phyloP scores from a whole-genome alignment of 2,113 vertebrate species.

The Furnarius figulus region DNA sequence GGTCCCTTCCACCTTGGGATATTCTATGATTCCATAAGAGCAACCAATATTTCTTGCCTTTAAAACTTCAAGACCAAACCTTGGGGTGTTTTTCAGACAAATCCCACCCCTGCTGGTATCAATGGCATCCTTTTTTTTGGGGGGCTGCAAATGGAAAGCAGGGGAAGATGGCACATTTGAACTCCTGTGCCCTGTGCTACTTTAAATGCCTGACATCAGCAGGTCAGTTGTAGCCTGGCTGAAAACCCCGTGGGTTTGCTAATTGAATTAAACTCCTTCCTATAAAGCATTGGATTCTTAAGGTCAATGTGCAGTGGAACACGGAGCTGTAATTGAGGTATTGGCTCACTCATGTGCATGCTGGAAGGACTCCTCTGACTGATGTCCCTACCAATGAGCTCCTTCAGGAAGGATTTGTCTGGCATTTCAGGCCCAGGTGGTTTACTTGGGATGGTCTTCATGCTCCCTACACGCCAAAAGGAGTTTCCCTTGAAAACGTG shows the following conservation, averaged over 20 bases:
- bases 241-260: background rate
- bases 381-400: background rate
- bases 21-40: background rate
- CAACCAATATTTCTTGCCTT: background rate
- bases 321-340: background rate
- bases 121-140: rapidly evolving
- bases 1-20: background rate
- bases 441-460: background rate
- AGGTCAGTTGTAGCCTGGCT: background rate
- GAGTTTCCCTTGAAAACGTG: background rate
- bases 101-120: background rate
- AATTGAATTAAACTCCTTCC: conserved; percentile 53
- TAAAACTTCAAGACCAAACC: background rate
- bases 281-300: conserved; percentile 13
- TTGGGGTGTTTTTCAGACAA: background rate
- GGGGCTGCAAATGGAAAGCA: background rate
- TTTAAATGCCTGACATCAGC: background rate
- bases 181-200: background rate
- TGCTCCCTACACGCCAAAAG: background rate
- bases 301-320: conserved; percentile 54
- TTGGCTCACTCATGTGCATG: background rate
- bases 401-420: background rate
- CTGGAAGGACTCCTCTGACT: background rate
- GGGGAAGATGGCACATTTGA: background rate
- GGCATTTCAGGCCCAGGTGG: background rate